Base-by-base conservation (phyloP, 2,113 vertebrate species). In the Ceyx margarethae region DNA sequence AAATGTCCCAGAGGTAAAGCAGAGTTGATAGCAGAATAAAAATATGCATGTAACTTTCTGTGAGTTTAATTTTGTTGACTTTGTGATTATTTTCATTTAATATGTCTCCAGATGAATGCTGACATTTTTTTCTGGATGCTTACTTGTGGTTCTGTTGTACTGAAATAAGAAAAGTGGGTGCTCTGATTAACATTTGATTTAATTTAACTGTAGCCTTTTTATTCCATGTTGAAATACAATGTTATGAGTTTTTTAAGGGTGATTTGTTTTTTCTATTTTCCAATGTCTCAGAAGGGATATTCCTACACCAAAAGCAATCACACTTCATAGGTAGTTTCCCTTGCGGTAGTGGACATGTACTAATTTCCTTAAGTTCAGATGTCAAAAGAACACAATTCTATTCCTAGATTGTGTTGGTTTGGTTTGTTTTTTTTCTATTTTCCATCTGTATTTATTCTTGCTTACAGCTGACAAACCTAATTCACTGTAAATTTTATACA, bases 1-100 rank as follows among this genome's bases (percentile, higher is more conserved):
- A 95, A 96, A 95, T 92, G 72, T 89, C 91, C 93, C 65, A 92
- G 77, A 93, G 85, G 91, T 92, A 93, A 92, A 95, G 43, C 66
- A 72, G 68, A 92, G 68, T n/a, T 89, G 89, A 80, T 19, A 57
- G 40, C 29, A 65, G 85, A 87, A 87, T 94, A 64, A 79, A 91
- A 82, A 96, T 87, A 25, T 64, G 37, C 61, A 23, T 71, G 45
- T 60, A 93, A 86, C 69, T 94, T 96, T 85, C 85, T 88, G 16
- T 33, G 60, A 87, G 58, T 46, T 92, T 87, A 33, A 82, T 64
- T 93, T 89, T 89, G 71, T 93, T 92, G 87, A 87, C 78, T 92
- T 83, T 40, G 29, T 87, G 61, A 68, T 92, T 91, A 50, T 95
- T 94, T 96, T 91, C 33, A 66, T 87, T 94, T 94, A 92, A 76